These are phyloP conservation scores for Thyatira batis DNA, from an alignment of 2,888 invertebrate genomes.

Conservation along the genomic window DNA sequence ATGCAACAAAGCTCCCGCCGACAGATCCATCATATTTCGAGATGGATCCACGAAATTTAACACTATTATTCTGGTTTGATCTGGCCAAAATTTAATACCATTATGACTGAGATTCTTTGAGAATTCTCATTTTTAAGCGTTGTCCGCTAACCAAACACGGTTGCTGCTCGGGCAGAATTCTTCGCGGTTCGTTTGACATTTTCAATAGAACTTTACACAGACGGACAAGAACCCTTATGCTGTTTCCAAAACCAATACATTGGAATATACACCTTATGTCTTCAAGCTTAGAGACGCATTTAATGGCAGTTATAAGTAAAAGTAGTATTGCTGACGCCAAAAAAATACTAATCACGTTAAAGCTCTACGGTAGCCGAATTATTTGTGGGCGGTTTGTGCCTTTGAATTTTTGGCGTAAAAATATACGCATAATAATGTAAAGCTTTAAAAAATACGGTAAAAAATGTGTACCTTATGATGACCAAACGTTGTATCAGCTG, in stretches of 20 bases:
- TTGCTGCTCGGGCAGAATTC: slow-evolving; percentile 60
- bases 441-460: neutral
- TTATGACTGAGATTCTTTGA: slow-evolving; percentile 56
- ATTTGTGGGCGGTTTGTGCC: slow-evolving; percentile 58
- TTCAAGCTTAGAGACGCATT: slow-evolving; percentile 15
- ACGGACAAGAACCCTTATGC: slow-evolving; percentile 28
- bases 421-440: slow-evolving; percentile 18
- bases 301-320: neutral
- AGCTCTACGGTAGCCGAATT: slow-evolving; percentile 68
- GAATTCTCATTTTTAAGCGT: slow-evolving; percentile 52
- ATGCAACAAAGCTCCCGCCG: slow-evolving; percentile 53
- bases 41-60: slow-evolving; percentile 74
- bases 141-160: slow-evolving; percentile 76
- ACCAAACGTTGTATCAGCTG: slow-evolving; percentile 1
- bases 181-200: slow-evolving; percentile 71
- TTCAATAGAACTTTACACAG: slow-evolving; percentile 61
- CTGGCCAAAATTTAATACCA: slow-evolving; percentile 65
- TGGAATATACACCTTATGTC: slow-evolving; percentile 29
- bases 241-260: slow-evolving; percentile 1
- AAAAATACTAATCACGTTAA: slow-evolving; percentile 71
- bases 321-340: slow-evolving; percentile 24
- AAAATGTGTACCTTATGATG: neutral
- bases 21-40: slow-evolving; percentile 72
- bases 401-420: slow-evolving; percentile 42
- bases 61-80: slow-evolving; percentile 67